Percentiles rank a stretch among this genome's conserved stretches.
These are phyloP conservation scores for Arrhopalites spinosus DNA, from an alignment of 2,888 invertebrate species.

Conservation along the genomic window DNA sequence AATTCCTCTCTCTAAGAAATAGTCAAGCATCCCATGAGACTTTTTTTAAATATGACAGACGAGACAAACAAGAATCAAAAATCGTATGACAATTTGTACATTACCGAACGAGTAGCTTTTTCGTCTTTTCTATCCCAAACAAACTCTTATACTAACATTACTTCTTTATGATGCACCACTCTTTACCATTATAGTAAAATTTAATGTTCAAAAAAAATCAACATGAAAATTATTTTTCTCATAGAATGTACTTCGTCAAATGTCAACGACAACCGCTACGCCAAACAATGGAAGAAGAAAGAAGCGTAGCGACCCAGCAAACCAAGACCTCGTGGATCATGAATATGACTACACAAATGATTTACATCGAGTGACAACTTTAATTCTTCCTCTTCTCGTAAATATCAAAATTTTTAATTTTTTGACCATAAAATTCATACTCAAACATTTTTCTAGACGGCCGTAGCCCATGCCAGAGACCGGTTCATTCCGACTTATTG, in stretches of 20 bases:
- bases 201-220: not conserved
- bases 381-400: slow-evolving; percentile 10
- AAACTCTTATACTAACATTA: too few relatives aligned
- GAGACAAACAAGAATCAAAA: too few relatives aligned
- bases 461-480: slow-evolving; percentile 50
- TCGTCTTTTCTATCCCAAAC: not conserved
- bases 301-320: slow-evolving; percentile 10
- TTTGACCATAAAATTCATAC: not conserved
- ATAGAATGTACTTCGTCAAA: slow-evolving; percentile 41
- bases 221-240: not conserved
- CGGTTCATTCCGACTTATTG: slow-evolving; percentile 48
- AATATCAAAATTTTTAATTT: not conserved
- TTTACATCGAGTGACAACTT: slow-evolving; percentile 2
- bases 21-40: too few relatives aligned
- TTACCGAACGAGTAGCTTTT: not conserved
- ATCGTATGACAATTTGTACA: too few relatives aligned
- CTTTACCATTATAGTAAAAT: not conserved
- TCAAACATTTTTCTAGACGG: slow-evolving; percentile 39
- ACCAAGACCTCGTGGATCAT: not conserved
- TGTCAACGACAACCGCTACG: slow-evolving; percentile 35
- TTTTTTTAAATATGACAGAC: too few relatives aligned
- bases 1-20: too few relatives aligned
- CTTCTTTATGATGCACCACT: too few relatives aligned
- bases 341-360: not conserved
- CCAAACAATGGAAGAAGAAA: not conserved